Conservation (phyloP, 2,888 invertebrate genomes). For the Acanthosoma haemorrhoidale region DNA sequence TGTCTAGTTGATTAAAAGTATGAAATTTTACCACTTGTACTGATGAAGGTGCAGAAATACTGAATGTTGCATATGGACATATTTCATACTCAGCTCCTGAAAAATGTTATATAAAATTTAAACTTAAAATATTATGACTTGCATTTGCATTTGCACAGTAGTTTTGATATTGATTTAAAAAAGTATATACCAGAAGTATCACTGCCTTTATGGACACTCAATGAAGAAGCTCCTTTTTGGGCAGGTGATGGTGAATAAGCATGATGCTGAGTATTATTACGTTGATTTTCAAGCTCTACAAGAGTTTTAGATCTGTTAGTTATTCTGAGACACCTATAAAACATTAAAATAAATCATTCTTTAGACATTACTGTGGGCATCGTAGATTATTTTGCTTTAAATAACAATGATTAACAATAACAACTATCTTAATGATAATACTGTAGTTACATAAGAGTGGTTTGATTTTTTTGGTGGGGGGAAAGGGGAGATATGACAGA, state of each 20-base stretch:
- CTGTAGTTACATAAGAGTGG: no score
- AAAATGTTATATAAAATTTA: constrained; percentile 16
- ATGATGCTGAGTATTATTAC: constrained; percentile 43
- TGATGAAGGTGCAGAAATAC: constrained; percentile 43
- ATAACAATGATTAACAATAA: no score
- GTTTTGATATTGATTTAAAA: no score
- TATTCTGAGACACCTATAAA: constrained; percentile 26
- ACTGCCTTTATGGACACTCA: constrained; percentile 43
- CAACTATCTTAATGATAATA: no score
- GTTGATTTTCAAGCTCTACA: constrained; percentile 44
- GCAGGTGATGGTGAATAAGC: constrained; percentile 44
- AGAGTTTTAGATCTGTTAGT: constrained; percentile 41
- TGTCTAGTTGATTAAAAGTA: constrained; percentile 45
- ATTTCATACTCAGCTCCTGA: constrained; percentile 44
- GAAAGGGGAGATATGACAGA: no score
- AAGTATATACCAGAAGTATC: constrained; percentile 42
- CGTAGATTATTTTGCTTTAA: no score
- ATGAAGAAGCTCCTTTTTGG: constrained; percentile 43
- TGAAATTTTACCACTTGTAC: constrained; percentile 45
- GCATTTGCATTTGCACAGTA: no score
- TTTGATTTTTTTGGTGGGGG: no score
- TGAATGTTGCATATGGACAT: constrained; percentile 47
- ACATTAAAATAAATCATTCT: not conserved
- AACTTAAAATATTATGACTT: not conserved
- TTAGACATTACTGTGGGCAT: no score